Evolutionary conservation across 2,888 invertebrate species (phyloP).

Genomic region (Galerucella pusilla): DNA sequence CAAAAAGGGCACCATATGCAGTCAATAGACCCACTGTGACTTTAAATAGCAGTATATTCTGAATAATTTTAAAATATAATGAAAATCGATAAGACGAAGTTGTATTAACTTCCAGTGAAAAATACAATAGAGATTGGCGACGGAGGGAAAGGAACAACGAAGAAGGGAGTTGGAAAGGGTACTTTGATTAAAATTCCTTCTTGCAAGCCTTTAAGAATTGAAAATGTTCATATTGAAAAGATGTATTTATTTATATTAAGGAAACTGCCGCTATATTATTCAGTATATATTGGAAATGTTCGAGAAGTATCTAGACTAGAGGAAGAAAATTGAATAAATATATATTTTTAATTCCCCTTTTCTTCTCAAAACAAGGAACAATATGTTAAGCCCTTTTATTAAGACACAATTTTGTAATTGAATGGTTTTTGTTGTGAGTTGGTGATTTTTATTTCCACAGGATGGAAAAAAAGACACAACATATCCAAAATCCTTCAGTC

Average conservation of each 20-base stretch:
- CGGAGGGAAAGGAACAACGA: slow-evolving; percentile 11
- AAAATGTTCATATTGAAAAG: slow-evolving; percentile 50
- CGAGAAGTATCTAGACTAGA: no score
- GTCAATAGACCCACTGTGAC: not conserved
- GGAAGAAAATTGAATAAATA: no score
- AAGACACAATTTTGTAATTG: no score
- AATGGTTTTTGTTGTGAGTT: no score
- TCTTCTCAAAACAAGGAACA: not conserved
- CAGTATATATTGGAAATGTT: slow-evolving; percentile 18
- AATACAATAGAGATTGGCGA: slow-evolving; percentile 26
- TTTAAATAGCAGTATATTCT: slow-evolving; percentile 28
- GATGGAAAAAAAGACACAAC: no score
- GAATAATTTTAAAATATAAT: slow-evolving; percentile 34
- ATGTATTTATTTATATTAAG: slow-evolving; percentile 49
- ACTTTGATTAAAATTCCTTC: slow-evolving; percentile 43
- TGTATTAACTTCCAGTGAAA: slow-evolving; percentile 34
- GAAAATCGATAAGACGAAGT: slow-evolving; percentile 33
- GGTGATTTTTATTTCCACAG: no score
- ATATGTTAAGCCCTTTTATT: not conserved
- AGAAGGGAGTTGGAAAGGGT: slow-evolving; percentile 23
- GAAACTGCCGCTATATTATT: slow-evolving; percentile 37
- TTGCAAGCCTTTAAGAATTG: slow-evolving; percentile 38
- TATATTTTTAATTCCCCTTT: not conserved
- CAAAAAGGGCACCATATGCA: slow-evolving; percentile 7
- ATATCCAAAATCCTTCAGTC: no score